Conservation (phyloP, 2,113 vertebrate genomes). For the Oreocharis arfaki region DNA sequence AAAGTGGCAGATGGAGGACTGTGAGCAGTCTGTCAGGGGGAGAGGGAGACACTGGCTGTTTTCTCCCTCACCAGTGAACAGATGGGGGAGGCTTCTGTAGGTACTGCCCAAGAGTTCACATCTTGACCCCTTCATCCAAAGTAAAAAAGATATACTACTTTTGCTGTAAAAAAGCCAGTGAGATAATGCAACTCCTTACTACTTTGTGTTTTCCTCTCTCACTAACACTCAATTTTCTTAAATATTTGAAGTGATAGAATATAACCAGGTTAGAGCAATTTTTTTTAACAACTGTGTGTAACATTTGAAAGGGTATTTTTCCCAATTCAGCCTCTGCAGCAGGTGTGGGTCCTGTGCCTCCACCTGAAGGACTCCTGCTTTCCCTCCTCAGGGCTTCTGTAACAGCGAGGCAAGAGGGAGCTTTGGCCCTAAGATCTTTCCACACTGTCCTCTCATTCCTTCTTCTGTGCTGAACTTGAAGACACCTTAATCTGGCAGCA, state of each 20-base stretch:
- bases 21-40: not conserved
- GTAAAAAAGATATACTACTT: not conserved
- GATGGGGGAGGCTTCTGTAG: not conserved
- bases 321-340: not conserved
- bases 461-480: not conserved
- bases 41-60: not conserved
- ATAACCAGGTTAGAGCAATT: not conserved
- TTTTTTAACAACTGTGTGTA: not conserved
- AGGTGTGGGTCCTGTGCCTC: not conserved
- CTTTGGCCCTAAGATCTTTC: not conserved
- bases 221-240: not conserved
- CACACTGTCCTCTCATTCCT: not conserved
- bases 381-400: not conserved
- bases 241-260: not conserved
- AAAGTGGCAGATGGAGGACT: not conserved
- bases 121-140: not conserved
- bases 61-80: not conserved
- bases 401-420: rapidly evolving
- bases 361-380: not conserved
- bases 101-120: not conserved
- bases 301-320: not conserved
- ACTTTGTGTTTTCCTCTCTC: not conserved
- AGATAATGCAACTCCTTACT: not conserved
- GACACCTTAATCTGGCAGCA: not conserved
- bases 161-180: not conserved